Conservation (phyloP, 2,113 vertebrate genomes). For the Cebus imitator region DNA sequence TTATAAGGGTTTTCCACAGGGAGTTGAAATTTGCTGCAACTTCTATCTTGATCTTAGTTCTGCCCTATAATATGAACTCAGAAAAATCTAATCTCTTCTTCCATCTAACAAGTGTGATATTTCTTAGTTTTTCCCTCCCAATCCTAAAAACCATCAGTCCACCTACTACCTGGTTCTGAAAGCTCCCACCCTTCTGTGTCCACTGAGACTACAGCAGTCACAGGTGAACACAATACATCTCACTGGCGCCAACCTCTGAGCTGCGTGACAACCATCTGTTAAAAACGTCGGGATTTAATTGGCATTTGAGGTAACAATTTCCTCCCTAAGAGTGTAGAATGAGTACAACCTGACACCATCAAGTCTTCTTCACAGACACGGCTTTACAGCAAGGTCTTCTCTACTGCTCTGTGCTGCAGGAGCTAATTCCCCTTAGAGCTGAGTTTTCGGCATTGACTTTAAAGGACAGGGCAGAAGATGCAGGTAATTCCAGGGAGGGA, state of each 20-base stretch:
- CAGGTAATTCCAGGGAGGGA: neutral
- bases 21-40: neutral
- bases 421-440: neutral
- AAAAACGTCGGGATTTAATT: neutral
- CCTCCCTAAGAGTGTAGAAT: neutral
- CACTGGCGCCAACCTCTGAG: neutral
- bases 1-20: neutral
- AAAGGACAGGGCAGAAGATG: neutral
- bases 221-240: neutral
- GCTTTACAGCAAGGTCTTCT: neutral
- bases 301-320: neutral
- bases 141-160: neutral
- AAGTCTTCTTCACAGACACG: neutral
- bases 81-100: neutral
- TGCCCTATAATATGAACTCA: neutral
- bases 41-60: neutral
- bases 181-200: neutral
- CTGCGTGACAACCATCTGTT: neutral
- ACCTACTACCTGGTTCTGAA: neutral
- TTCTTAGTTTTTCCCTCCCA: neutral
- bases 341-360: neutral
- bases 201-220: neutral
- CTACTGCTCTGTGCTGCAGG: neutral
- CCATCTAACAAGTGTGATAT: neutral
- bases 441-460: neutral